phyloP scores from a whole-genome alignment of 2,888 invertebrate genomes.

The Leucoma salicis region DNA sequence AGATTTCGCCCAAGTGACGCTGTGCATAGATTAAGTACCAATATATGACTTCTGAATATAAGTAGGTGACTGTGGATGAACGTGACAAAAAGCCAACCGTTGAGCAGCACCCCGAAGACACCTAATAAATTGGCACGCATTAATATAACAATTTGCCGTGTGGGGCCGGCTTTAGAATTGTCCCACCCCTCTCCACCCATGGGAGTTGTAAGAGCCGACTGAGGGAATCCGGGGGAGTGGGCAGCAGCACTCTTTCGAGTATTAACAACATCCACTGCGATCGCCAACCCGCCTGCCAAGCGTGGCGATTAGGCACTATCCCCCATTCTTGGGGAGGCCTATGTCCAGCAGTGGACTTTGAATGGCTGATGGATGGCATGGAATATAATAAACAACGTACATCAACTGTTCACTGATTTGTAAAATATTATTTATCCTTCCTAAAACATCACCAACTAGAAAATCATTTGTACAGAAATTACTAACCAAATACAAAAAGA shows the following conservation, averaged over 20 bases:
- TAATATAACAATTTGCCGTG: too few relatives aligned
- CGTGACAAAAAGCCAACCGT: slow-evolving; percentile 79
- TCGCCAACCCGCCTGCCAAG: too few relatives aligned
- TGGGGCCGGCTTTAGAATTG: too few relatives aligned
- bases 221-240: too few relatives aligned
- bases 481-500: slow-evolving; percentile 79
- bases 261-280: too few relatives aligned
- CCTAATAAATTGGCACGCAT: slow-evolving; percentile 53
- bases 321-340: too few relatives aligned
- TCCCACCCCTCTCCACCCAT: too few relatives aligned
- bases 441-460: not conserved
- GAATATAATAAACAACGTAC: slow-evolving; percentile 10
- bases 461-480: not conserved
- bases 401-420: slow-evolving; percentile 3
- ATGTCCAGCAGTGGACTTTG: too few relatives aligned
- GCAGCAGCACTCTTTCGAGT: too few relatives aligned
- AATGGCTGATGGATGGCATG: too few relatives aligned
- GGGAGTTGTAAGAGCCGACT: too few relatives aligned
- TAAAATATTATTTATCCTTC: slow-evolving; percentile 8
- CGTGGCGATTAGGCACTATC: too few relatives aligned
- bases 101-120: slow-evolving; percentile 79
- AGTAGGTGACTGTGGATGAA: slow-evolving; percentile 80
- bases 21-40: slow-evolving; percentile 78
- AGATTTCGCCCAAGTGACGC: slow-evolving; percentile 77
- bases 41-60: slow-evolving; percentile 75